Base-by-base conservation (phyloP, 2,888 invertebrate genomes). In the Villa cingulata region DNA sequence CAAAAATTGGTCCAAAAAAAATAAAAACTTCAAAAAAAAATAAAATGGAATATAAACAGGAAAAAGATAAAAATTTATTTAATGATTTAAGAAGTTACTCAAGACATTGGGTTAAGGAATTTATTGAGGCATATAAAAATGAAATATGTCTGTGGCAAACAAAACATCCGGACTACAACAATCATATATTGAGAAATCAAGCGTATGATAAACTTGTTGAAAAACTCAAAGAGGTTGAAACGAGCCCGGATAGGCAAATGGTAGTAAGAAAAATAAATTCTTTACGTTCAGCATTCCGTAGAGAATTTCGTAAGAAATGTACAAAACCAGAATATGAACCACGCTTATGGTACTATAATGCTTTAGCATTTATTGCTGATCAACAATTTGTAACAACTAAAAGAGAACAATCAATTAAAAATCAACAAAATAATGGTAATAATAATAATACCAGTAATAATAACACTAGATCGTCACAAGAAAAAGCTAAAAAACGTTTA, bases 251-350 rank as follows among this genome's bases (percentile, higher is more conserved):
- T 51, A 60, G 68, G 20, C 60, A 63, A 15, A 67, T 66, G 66
- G 66, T 67, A 5, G 65, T 68, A n/a, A 54, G 68, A 3, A 67
- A 67, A 54, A 68, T 67, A 16, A 68, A 68, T 48, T 67, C 66
- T 0, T 51, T 67, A 12, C 58, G 66, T 15, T 67, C 68, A 1
- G 68, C 66, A 3, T 67, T 67, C 46, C 58, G 66, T 18, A 60
- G 66, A 10, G 66, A 67, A 49, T 68, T 56, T 38, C 61, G 68
- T 10, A 67, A 68, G 48, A 61, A 61, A 0, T 56, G 53, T 32
- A 50, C 53, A 34, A 67, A 64, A 46, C 54, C 53, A 23, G 61
- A 63, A 51, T 67, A 68, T 48, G 65, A 63, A 49, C 65, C 66
- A 3, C 59, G 66, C 0, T 53, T 67, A 23, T 67, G 66, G 66